Percentiles rank a stretch among this genome's conserved stretches.
Evolutionary conservation across 2,888 invertebrate species (phyloP).

Genomic region (Drosophila prostipennis): DNA sequence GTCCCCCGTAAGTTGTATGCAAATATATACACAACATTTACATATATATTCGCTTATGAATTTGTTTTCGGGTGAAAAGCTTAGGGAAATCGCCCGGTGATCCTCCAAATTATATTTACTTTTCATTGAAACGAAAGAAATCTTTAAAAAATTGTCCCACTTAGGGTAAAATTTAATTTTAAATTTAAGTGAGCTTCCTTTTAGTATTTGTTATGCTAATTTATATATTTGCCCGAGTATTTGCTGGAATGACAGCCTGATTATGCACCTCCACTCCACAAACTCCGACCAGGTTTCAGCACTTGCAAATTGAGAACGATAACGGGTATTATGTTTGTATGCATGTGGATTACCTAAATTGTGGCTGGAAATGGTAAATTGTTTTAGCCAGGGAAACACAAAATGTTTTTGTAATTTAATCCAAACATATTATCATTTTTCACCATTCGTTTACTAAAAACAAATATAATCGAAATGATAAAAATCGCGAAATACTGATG

Average conservation of each 20-base stretch:
- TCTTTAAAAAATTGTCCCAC: slow-evolving; percentile 8
- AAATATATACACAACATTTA: slow-evolving; percentile 57
- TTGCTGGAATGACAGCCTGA: slow-evolving; percentile 27
- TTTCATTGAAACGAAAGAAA: slow-evolving; percentile 1
- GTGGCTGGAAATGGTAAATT: slow-evolving; percentile 10
- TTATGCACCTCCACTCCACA: slow-evolving; percentile 25
- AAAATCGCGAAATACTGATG: too few relatives aligned
- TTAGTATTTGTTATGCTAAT: slow-evolving; percentile 35
- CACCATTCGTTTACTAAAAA: background rate
- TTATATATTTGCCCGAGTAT: slow-evolving; percentile 16
- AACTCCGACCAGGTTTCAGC: slow-evolving; percentile 7
- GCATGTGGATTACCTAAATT: slow-evolving; percentile 9
- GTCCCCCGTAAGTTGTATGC: slow-evolving; percentile 35
- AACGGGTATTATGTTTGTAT: slow-evolving; percentile 14
- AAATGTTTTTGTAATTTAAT: background rate
- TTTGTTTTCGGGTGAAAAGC: slow-evolving; percentile 35
- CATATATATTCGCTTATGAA: slow-evolving; percentile 50
- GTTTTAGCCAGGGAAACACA: background rate
- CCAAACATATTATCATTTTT: too few relatives aligned
- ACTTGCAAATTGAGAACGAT: slow-evolving; percentile 25
- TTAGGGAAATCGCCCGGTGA: slow-evolving; percentile 37
- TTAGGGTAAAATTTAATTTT: slow-evolving; percentile 15
- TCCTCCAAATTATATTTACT: slow-evolving; percentile 21
- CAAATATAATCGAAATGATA: background rate
- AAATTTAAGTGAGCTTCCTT: background rate